A percentile compares a stretch with the other conserved stretches of the same genome.
Evolutionary conservation across 2,888 invertebrate genomes (phyloP).

Genomic region (Chymomyza amoena): DNA sequence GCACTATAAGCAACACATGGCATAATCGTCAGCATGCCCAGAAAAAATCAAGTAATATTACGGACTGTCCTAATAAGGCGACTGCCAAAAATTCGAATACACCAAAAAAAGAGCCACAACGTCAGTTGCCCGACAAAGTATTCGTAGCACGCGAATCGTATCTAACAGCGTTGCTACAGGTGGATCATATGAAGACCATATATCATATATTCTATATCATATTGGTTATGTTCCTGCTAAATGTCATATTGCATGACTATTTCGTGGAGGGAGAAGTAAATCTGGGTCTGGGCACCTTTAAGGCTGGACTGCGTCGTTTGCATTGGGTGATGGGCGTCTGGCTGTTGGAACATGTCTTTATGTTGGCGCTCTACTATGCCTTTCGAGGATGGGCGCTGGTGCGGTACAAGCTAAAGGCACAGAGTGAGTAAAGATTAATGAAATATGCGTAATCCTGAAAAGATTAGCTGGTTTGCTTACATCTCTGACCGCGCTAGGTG

Average conservation of each 20-base stretch:
- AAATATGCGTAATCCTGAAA: background rate
- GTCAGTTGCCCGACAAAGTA: constrained; percentile 81
- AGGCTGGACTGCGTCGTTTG: constrained; percentile 82
- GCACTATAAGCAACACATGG: constrained; percentile 43
- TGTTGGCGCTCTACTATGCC: constrained; percentile 78
- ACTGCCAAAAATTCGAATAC: constrained; percentile 30
- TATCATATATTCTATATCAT: constrained; percentile 91
- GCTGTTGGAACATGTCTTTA: constrained; percentile 79
- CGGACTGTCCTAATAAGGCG: constrained; percentile 37
- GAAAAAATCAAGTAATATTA: constrained; percentile 39
- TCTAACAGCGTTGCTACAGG: constrained; percentile 88
- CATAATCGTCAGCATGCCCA: constrained; percentile 48
- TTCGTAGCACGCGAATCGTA: constrained; percentile 88
- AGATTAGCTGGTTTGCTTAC: background rate
- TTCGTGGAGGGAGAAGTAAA: constrained; percentile 81
- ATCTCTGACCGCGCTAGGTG: no score
- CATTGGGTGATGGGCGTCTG: constrained; percentile 81
- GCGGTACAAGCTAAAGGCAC: constrained; percentile 50
- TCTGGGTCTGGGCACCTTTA: constrained; percentile 81
- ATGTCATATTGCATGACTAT: constrained; percentile 84
- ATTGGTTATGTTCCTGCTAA: constrained; percentile 86
- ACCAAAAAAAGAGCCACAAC: constrained; percentile 29
- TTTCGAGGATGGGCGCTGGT: constrained; percentile 80
- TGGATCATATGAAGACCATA: constrained; percentile 89
- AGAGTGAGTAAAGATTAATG: constrained; percentile 52